A percentile compares a stretch with the other conserved stretches of the same genome.
Conservation (phyloP, 2,888 invertebrate genomes). For the Luperina testacea region DNA sequence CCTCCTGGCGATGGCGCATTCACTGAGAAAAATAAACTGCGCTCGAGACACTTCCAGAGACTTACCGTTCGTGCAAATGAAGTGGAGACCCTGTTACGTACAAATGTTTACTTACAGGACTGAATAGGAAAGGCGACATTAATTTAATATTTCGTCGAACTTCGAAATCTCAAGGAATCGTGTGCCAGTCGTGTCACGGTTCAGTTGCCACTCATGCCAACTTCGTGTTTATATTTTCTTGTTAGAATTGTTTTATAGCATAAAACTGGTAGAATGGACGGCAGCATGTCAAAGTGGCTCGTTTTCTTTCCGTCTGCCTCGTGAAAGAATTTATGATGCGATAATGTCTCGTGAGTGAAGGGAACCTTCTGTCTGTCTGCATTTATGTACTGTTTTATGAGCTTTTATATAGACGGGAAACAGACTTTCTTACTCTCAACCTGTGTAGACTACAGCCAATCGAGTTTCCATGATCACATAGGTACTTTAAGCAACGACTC, state of each 20-base stretch:
- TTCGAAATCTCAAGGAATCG: conserved; percentile 58
- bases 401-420: conserved; percentile 25
- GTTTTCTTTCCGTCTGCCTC: conserved; percentile 41
- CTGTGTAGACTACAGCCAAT: neutral
- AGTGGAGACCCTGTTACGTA: conserved; percentile 78
- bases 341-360: conserved; percentile 46
- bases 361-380: conserved; percentile 38
- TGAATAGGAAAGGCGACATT: conserved; percentile 69
- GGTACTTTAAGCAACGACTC: neutral
- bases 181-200: conserved; percentile 41
- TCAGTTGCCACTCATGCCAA: conserved; percentile 35
- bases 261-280: conserved; percentile 20
- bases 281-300: conserved; percentile 44
- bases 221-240: conserved; percentile 26
- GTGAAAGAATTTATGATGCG: conserved; percentile 57
- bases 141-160: conserved; percentile 66
- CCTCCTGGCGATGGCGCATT: conserved; percentile 73
- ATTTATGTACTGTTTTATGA: conserved; percentile 49
- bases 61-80: conserved; percentile 75
- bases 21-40: conserved; percentile 80
- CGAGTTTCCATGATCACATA: neutral
- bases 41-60: conserved; percentile 75
- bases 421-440: conserved; percentile 5
- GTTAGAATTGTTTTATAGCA: conserved; percentile 32
- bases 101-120: conserved; percentile 75